Percentiles rank a stretch among this genome's conserved stretches.
phyloP scores from a whole-genome alignment of 2,888 invertebrate genomes.

The Archaeoteleia sp. region DNA sequence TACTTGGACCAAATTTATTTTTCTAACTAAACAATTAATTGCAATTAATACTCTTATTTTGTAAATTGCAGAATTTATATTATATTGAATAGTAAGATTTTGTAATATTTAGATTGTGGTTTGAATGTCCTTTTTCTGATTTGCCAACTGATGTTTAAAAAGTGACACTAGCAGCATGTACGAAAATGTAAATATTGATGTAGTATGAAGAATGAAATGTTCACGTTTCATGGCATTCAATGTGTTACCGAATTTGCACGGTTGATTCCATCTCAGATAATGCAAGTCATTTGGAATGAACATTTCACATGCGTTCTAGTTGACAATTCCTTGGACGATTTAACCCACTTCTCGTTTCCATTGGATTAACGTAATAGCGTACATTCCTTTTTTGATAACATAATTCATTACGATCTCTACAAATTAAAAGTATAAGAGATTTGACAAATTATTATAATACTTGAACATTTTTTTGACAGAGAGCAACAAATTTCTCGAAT shows the following conservation, averaged over 20 bases:
- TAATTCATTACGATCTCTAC: conserved; percentile 25
- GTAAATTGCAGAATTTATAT: too few relatives aligned
- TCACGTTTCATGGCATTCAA: conserved; percentile 24
- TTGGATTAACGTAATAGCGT: conserved; percentile 4
- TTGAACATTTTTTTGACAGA: too few relatives aligned
- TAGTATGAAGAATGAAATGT: conserved; percentile 1
- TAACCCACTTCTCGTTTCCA: conserved; percentile 33
- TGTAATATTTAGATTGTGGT: too few relatives aligned
- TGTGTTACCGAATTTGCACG: conserved; percentile 44
- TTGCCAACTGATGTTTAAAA: too few relatives aligned
- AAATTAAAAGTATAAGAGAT: too few relatives aligned
- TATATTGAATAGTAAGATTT: too few relatives aligned
- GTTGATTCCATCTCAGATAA: conserved; percentile 47
- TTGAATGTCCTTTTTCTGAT: too few relatives aligned
- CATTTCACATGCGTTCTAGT: conserved; percentile 38
- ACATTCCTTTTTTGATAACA: conserved; percentile 15
- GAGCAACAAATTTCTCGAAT: too few relatives aligned
- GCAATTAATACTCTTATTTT: too few relatives aligned
- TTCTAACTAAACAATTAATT: too few relatives aligned
- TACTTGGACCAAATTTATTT: too few relatives aligned
- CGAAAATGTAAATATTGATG: conserved; percentile 15
- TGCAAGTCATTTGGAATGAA: conserved; percentile 49
- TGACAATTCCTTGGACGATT: conserved; percentile 51
- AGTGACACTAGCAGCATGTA: neutral
- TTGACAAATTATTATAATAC: too few relatives aligned